Percentiles rank a stretch among this genome's conserved stretches.
Evolutionary conservation across 2,888 invertebrate species (phyloP).

Genomic region (Fissipunctia ypsillon): DNA sequence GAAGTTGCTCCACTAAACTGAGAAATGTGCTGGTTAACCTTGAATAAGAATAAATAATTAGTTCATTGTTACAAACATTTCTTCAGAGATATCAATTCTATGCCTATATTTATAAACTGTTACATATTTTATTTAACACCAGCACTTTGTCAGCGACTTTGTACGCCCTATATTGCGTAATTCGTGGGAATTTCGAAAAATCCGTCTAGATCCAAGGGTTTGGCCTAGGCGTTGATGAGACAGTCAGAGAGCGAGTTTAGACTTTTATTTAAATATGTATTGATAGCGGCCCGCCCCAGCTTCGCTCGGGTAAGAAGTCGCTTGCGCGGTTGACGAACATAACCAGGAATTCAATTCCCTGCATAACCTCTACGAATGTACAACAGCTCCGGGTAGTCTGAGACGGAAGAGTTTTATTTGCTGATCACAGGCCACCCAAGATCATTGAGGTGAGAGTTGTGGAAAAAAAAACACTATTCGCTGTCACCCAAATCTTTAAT

Average conservation of each 20-base stretch:
- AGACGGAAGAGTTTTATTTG: neutral
- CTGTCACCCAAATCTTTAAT: neutral
- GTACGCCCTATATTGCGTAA: neutral
- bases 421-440: neutral
- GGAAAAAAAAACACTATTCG: neutral
- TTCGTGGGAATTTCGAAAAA: neutral
- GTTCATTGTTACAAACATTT: slow-evolving; percentile 1
- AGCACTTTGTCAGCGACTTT: neutral
- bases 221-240: neutral
- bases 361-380: neutral
- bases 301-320: neutral
- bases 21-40: neutral
- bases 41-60: slow-evolving; percentile 2
- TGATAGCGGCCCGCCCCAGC: neutral
- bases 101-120: neutral
- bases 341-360: neutral
- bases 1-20: neutral
- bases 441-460: neutral
- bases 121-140: neutral
- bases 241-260: neutral
- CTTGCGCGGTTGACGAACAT: neutral
- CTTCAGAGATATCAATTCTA: neutral
- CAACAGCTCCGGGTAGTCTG: neutral
- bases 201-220: neutral
- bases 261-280: too few relatives aligned